These are phyloP conservation scores for Polypedilum vanderplanki DNA, from an alignment of 1,140 invertebrate species.

Conservation along the genomic window DNA sequence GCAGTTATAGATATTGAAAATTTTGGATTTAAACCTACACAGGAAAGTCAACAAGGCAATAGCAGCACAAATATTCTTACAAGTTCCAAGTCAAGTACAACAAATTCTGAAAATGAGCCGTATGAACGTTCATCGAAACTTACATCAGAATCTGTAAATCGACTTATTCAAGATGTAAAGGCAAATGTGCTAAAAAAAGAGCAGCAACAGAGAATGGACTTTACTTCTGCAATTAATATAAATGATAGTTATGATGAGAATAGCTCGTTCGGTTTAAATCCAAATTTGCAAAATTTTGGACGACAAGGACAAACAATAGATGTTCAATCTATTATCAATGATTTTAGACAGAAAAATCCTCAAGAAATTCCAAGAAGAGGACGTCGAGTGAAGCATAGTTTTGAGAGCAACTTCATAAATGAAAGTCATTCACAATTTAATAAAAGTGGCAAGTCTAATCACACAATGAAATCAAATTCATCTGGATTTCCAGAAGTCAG, in stretches of 20 bases:
- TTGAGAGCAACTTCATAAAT: background rate
- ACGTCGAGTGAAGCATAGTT: constrained; percentile 47
- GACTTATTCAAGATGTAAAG: background rate
- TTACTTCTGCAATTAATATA: background rate
- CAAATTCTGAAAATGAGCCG: background rate
- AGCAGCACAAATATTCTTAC: background rate
- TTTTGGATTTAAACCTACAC: background rate
- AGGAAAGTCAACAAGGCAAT: background rate
- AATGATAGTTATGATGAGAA: background rate
- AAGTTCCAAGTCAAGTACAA: constrained; percentile 17
- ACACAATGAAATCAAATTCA: constrained; percentile 32
- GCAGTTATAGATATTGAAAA: background rate
- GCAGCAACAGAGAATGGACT: background rate
- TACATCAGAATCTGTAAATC: constrained; percentile 1
- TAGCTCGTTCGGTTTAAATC: background rate
- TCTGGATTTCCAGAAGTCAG: constrained; percentile 27
- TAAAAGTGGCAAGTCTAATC: constrained; percentile 34
- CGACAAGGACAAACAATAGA: constrained; percentile 69
- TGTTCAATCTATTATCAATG: constrained; percentile 74
- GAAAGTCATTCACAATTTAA: background rate
- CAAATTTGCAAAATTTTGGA: constrained; percentile 39
- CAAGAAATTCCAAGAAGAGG: constrained; percentile 60
- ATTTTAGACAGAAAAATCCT: constrained; percentile 67
- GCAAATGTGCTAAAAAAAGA: background rate
- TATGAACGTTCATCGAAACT: background rate